Evolutionary conservation across 2,797 vertebrate genomes (phyloP).

Genomic region (Ambastaia sidthimunki): DNA sequence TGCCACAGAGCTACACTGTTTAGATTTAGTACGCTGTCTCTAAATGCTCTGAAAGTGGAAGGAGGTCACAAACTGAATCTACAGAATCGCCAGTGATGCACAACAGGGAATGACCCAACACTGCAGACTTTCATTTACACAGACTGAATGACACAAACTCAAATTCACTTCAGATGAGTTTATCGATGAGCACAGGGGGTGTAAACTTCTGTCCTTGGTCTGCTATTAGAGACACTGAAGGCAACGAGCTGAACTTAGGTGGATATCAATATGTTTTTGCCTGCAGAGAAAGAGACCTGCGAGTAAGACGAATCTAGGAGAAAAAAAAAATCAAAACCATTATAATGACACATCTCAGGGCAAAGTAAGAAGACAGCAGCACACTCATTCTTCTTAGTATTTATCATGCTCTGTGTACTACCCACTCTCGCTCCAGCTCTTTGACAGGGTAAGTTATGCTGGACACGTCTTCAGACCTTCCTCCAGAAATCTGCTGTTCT

Average conservation of each 20-base stretch:
- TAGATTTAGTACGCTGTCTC: neutral
- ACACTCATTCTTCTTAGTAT: constrained; percentile 74
- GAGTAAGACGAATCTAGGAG: constrained; percentile 65
- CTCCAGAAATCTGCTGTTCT: constrained; percentile 10
- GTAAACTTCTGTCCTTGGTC: constrained; percentile 19
- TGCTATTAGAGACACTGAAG: constrained; percentile 53
- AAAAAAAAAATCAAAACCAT: constrained; percentile 70
- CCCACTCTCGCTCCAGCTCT: constrained; percentile 31
- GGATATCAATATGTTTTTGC: constrained; percentile 63
- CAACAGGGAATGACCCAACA: neutral
- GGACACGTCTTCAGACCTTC: constrained; percentile 17
- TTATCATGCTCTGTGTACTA: constrained; percentile 69
- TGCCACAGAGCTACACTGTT: neutral
- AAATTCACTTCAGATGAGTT: constrained; percentile 21
- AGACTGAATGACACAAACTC: constrained; percentile 10
- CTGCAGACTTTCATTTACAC: constrained; percentile 16
- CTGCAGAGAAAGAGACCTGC: constrained; percentile 56
- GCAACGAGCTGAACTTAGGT: constrained; percentile 64
- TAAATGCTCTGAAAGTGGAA: neutral
- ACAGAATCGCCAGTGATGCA: neutral
- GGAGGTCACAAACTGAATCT: neutral
- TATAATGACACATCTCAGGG: constrained; percentile 72
- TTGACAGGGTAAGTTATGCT: constrained; percentile 50
- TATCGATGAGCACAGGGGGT: neutral
- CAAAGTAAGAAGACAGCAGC: constrained; percentile 51